A percentile compares a stretch with the other conserved stretches of the same genome.
phyloP scores from a whole-genome alignment of 2,113 vertebrate species.

The Crotalus helleri region DNA sequence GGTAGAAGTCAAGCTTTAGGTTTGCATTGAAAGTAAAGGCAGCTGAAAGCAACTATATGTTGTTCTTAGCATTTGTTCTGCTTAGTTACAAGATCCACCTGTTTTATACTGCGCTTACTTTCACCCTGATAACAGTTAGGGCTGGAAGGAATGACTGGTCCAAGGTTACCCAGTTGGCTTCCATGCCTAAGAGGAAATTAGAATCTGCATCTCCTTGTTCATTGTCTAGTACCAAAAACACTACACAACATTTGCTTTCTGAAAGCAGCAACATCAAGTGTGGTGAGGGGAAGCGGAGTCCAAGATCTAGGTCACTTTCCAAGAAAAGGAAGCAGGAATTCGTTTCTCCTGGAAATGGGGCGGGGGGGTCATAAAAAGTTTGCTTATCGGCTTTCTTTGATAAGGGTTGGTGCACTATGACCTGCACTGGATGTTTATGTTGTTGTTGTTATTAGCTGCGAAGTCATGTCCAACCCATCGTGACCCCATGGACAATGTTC shows the following conservation, averaged over 20 bases:
- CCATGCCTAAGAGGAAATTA: neutral
- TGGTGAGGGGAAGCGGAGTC: neutral
- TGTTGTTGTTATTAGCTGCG: too few relatives aligned
- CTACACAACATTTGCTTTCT: neutral
- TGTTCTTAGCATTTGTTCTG: neutral
- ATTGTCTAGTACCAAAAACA: neutral
- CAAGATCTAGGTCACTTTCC: neutral
- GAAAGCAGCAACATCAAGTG: neutral
- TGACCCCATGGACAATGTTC: too few relatives aligned
- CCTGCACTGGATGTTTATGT: too few relatives aligned
- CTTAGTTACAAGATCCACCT: neutral
- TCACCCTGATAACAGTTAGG: neutral
- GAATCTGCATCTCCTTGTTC: neutral
- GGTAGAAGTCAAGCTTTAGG: neutral
- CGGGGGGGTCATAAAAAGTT: too few relatives aligned
- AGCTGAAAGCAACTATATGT: neutral
- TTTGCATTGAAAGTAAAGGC: neutral
- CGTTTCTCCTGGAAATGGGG: too few relatives aligned
- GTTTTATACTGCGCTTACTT: neutral
- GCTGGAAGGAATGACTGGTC: neutral
- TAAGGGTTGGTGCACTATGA: too few relatives aligned
- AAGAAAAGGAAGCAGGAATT: neutral
- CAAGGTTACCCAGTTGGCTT: neutral
- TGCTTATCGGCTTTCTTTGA: too few relatives aligned
- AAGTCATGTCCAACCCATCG: too few relatives aligned